Base-by-base conservation (phyloP, 2,797 vertebrate species). In the Acipenser oxyrinchus region DNA sequence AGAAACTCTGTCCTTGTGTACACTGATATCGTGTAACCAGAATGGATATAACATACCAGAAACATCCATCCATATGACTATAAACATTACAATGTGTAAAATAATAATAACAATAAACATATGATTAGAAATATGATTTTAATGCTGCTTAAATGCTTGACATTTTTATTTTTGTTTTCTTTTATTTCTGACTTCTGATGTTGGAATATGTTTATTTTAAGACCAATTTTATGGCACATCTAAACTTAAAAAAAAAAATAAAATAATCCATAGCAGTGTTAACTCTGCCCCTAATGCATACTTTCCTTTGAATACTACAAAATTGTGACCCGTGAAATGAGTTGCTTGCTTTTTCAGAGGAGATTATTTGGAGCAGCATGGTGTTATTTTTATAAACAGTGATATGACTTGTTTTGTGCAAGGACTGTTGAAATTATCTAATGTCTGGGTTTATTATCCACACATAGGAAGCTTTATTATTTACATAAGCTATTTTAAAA, bases 311-410 rank as follows among this genome's bases (percentile, higher is more conserved):
- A 23, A 58, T 48, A 48, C 60, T 57, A 53, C 37, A 48, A 48
- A 37, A 53, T 12, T 37, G 50, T 66, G 48, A 48, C 48, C 10
- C 3, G 37, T 10, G 8, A 48, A 58, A 58, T 60, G 60, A 50
- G 52, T 51, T 49, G 74, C 79, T 83, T 84, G 71, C 83, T 83
- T 81, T 67, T 61, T 69, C 64, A 72, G 67, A 76, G 68, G 63
- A 74, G 72, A 71, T 63, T 49, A 66, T 66, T 71, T 73, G 64
- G 51, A 53, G 58, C 57, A 49, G 66, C 70, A 64, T 75, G 72
- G 73, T 65, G 51, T 76, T 71, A 48, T 66, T 81, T 67, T 73
- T 49, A 53, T 71, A 73, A 72, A 69, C 67, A 12, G 76, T 73
- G 51, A 65, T 7, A 71, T 77, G 69, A 80, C 81, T 84, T 74